Evolutionary conservation across 2,113 vertebrate species (phyloP), one percentile per base, ranked within the genome.

Genomic region (Nibea albiflora): DNA sequence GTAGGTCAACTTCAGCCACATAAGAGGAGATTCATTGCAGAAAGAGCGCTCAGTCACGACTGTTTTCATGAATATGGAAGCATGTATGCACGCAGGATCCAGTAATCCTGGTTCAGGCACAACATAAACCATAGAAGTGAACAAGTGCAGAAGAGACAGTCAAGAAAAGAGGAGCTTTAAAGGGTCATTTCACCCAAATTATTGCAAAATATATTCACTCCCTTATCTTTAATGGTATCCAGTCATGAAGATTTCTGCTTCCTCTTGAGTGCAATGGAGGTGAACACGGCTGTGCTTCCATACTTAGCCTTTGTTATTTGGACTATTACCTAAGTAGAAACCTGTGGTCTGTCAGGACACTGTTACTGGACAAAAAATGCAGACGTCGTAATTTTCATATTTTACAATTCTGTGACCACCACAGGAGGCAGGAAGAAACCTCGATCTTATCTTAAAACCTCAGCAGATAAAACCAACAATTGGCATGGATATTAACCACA

Each of bases 1-100:
- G 79, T 35, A 53, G 35, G 66, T 65, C 24, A 67, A 76, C 44
- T 58, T 47, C 5, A 14, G 53, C 74, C 62, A 84, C 71, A 77
- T 20, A 16, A 65, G 24, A 81, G 2, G 17, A 73, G 11, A 66
- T 53, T 28, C 31, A 76, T 35, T 60, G 42, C 17, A 50, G 12
- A 76, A 66, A 78, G 46, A 67, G 19, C 49, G 39, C 39, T 67
- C 56, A 73, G 35, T 83, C 75, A 85, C 50, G 8, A 5, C 28
- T 82, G 49, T 76, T 54, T 63, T 62, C 14, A 70, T 63, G 31
- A 46, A 71, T 57, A 46, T 49, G 39, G 66, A 57, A 76, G 31
- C 47, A 44, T 22, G 16, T 61, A 47, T 15, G 3, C 8, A 31
- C 3, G 0, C 1, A 56, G 24, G 28, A 64, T 39, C 35, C 35